Percentiles rank a stretch among this genome's conserved stretches.
These are phyloP conservation scores for Sinopyrophorus schimmeli DNA, from an alignment of 2,888 invertebrate species.

Conservation along the genomic window DNA sequence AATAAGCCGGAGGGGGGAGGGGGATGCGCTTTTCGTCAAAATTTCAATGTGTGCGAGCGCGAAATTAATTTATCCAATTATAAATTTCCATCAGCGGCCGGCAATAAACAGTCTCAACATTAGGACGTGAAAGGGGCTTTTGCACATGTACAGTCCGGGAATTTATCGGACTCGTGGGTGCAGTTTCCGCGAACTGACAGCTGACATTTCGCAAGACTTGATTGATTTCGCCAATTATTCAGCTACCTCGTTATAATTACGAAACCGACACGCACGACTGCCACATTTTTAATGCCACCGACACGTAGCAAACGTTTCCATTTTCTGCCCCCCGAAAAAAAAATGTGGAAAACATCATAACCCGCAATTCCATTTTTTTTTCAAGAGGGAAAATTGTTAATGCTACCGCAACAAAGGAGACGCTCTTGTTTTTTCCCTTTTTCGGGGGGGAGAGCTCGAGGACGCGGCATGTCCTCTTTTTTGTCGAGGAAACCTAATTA, in stretches of 20 bases:
- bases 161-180: conserved; percentile 18
- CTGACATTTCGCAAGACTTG: conserved; percentile 17
- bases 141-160: conserved; percentile 9
- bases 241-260: conserved; percentile 15
- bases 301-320: conserved; percentile 5
- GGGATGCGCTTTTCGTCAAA: too few species aligned
- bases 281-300: conserved; percentile 4
- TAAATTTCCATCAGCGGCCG: background rate
- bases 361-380: too few species aligned
- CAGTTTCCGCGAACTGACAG: conserved; percentile 17
- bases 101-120: conserved; percentile 8
- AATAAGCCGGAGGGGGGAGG: too few species aligned
- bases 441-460: too few species aligned
- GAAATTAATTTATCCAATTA: conserved; percentile 11
- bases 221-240: conserved; percentile 18
- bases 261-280: conserved; percentile 6
- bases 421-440: too few species aligned
- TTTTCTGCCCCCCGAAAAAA: background rate
- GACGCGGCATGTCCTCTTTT: too few species aligned
- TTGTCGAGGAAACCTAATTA: too few species aligned
- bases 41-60: too few species aligned
- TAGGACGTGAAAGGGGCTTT: conserved; percentile 10
- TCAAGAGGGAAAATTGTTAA: too few species aligned
- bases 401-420: too few species aligned
- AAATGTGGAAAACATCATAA: too few species aligned